A percentile compares a stretch with the other conserved stretches of the same genome.
Conservation (phyloP, 2,888 invertebrate genomes). For the Schizotus pectinicornis region DNA sequence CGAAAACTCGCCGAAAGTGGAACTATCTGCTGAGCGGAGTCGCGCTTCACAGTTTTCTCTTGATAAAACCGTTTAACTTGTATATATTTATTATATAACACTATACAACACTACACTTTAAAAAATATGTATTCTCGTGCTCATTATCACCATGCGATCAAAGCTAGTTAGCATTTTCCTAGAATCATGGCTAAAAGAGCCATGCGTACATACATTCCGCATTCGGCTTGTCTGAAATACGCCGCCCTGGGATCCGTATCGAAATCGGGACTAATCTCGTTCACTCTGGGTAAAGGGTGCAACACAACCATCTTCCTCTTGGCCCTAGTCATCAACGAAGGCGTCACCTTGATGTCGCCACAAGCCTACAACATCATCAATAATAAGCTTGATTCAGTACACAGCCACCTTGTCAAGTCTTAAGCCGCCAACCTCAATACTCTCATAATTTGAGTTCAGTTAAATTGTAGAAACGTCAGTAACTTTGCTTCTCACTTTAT, state of each 20-base stretch:
- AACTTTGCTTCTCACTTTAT: no score
- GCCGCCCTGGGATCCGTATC: constrained; percentile 97
- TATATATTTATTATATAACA: neutral
- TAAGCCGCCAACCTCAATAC: no score
- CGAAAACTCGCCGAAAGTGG: no score
- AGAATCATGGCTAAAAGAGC: constrained; percentile 92
- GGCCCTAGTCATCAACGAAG: constrained; percentile 93
- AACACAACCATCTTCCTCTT: constrained; percentile 94
- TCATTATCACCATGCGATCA: constrained; percentile 5
- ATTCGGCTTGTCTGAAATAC: constrained; percentile 97
- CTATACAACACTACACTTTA: neutral
- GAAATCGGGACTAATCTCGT: constrained; percentile 94
- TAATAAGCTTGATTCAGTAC: neutral
- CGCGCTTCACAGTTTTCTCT: no score
- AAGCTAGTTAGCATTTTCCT: constrained; percentile 60
- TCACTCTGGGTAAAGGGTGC: constrained; percentile 94
- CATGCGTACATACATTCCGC: constrained; percentile 99
- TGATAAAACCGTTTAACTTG: neutral
- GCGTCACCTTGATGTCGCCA: constrained; percentile 89
- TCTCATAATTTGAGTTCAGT: no score
- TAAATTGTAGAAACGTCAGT: no score
- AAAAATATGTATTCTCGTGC: neutral
- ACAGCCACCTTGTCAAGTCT: no score
- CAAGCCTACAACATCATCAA: constrained; percentile 69
- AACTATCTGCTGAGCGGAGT: no score